Evolutionary conservation across 1,140 invertebrate species (phyloP).

Genomic region (Geopemphigus sp.): DNA sequence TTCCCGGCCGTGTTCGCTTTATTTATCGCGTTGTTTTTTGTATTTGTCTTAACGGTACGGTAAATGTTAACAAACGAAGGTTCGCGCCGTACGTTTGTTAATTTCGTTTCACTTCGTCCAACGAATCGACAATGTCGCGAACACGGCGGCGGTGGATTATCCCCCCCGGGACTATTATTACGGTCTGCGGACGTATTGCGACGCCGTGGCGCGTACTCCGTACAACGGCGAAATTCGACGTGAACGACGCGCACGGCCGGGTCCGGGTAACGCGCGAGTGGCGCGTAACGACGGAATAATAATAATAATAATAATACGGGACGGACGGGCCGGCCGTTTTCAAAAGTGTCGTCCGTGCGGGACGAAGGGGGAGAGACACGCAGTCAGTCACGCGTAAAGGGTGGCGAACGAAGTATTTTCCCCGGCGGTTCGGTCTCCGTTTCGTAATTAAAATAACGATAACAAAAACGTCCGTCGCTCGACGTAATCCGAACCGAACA

Average conservation of each 20-base stretch:
- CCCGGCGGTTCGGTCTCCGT: too few species aligned
- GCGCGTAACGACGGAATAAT: background rate
- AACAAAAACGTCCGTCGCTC: too few species aligned
- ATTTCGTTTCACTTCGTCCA: background rate
- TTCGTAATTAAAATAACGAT: too few species aligned
- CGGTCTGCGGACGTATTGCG: conserved; percentile 34
- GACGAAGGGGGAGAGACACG: too few species aligned
- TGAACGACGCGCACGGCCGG: background rate
- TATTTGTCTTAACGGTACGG: conserved; percentile 43
- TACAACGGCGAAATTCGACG: background rate
- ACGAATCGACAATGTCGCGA: background rate
- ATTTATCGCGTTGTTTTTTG: background rate
- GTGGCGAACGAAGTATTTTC: too few species aligned
- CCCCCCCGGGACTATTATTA: conserved; percentile 46
- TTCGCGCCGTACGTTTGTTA: background rate
- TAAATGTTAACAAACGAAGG: conserved; percentile 38
- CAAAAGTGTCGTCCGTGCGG: too few species aligned
- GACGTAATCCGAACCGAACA: too few species aligned
- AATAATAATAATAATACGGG: too few species aligned
- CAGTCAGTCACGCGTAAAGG: too few species aligned
- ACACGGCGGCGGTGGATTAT: background rate
- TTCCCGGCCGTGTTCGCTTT: background rate
- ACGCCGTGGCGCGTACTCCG: too few species aligned
- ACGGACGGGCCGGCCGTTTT: too few species aligned
- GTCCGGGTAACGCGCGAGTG: conserved; percentile 13